Evolutionary conservation across 2,113 vertebrate species (phyloP), one percentile per base, ranked within the genome.

Genomic region (Malaclemys terrapin): DNA sequence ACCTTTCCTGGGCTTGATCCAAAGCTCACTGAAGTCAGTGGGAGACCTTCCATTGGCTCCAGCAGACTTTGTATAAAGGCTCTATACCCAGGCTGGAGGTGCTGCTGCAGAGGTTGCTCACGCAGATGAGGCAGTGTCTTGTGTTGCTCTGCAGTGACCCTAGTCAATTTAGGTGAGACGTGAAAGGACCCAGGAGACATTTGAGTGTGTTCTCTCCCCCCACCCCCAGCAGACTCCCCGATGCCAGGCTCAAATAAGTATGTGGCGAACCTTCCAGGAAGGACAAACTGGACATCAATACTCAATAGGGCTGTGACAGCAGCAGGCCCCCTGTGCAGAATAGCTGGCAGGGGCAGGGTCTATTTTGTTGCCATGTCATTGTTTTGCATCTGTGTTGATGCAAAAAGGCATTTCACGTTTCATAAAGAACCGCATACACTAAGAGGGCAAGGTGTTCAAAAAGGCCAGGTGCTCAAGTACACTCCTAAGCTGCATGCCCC

Each of bases 301-400:
- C 35, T 69, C n/a, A 38, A 72, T 20, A 19, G 35, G 17, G n/a
- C 65, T 72, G 20, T 38, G 19, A 72, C 20, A 80, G 27, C 6
- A 27, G 52, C 38, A 42, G 38, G 38, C 2, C 17, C 25, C 38
- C 72, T 0, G 2, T 3, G 25, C 76, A 82, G 29, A 72, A 79
- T 52, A 87, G 45, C 3, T 0, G 1, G 0, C 45, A 59, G 5
- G 69, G 10, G 2, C 88, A 11, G 0, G 0, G 31, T 80, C 54
- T 53, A 0, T 78, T 82, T 89, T 52, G 57, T 47, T 16, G 72
- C 75, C 35, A 0, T 0, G 20, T 1, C 29, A 35, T 20, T 31
- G 19, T 78, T 85, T 35, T 9, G 91, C 72, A 85, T 1, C 17
- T 1, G 0, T 14, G 10, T 56, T 56, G n/a, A 47, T 2, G 35